Conservation (phyloP, 2,888 invertebrate species). For the Odontomyia ornata region DNA sequence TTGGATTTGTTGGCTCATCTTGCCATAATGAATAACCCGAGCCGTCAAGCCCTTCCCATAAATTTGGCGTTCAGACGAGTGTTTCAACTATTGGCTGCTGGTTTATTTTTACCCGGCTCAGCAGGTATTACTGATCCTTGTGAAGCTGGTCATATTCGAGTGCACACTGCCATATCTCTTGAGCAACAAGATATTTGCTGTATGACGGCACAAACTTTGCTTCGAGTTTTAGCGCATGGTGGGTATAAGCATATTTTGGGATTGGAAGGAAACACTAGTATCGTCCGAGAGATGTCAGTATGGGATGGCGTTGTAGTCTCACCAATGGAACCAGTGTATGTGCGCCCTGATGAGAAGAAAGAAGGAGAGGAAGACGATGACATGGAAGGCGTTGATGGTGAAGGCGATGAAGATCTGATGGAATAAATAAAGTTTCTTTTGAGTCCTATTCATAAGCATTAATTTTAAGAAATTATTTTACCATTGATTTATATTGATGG, state of each 20-base stretch:
- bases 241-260: slow-evolving; percentile 92
- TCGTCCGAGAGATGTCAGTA: slow-evolving; percentile 87
- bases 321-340: slow-evolving; percentile 93
- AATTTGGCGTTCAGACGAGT: slow-evolving; percentile 91
- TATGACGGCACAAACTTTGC: slow-evolving; percentile 85
- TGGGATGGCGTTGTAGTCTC: slow-evolving; percentile 97
- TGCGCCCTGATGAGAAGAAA: slow-evolving; percentile 77
- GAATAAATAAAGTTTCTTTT: background rate
- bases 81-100: slow-evolving; percentile 90
- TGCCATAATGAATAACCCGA: slow-evolving; percentile 95
- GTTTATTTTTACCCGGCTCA: slow-evolving; percentile 93
- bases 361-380: slow-evolving; percentile 77
- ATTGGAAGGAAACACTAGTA: slow-evolving; percentile 66
- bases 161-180: slow-evolving; percentile 88
- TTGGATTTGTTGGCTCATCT: slow-evolving; percentile 94
- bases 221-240: slow-evolving; percentile 91
- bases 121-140: slow-evolving; percentile 94
- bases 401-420: slow-evolving; percentile 59
- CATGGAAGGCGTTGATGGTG: slow-evolving; percentile 70
- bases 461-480: no score
- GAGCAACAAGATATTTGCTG: slow-evolving; percentile 95
- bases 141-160: slow-evolving; percentile 86
- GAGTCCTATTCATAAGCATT: background rate
- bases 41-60: slow-evolving; percentile 89
- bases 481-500: no score